Evolutionary conservation across 1,140 invertebrate species (phyloP).

Genomic region (Pseudomyrmex pallidus): DNA sequence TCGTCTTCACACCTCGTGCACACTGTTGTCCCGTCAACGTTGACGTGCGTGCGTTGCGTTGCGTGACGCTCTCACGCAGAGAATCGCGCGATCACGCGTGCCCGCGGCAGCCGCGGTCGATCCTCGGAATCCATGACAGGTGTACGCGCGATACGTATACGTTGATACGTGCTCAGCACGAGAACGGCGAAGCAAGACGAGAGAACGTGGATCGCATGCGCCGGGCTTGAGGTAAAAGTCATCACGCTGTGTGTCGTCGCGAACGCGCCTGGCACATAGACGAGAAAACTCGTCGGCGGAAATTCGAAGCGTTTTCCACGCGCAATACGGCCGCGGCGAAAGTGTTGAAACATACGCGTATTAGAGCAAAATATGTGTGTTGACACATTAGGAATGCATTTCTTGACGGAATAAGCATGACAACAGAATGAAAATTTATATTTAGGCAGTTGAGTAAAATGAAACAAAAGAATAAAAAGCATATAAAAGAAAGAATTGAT

Average conservation of each 20-base stretch:
- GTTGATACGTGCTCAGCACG: constrained; percentile 31
- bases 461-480: no score
- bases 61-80: constrained; percentile 72
- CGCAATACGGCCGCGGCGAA: background rate
- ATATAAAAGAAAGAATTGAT: no score
- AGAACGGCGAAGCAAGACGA: constrained; percentile 4
- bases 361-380: no score
- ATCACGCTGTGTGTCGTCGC: constrained; percentile 61
- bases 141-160: constrained; percentile 49
- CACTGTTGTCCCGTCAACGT: constrained; percentile 7
- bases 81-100: constrained; percentile 77
- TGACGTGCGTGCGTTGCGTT: constrained; percentile 18
- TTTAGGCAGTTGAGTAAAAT: no score
- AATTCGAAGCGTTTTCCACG: constrained; percentile 55
- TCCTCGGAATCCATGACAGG: constrained; percentile 83
- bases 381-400: no score
- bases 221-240: constrained; percentile 61
- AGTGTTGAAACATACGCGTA: no score
- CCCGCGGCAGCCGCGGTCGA: constrained; percentile 78
- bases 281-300: constrained; percentile 54
- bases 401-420: no score
- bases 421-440: no score
- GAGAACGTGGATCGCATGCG: constrained; percentile 69
- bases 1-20: background rate
- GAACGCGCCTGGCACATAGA: constrained; percentile 59